These are phyloP conservation scores for Aphelenchoides besseyi DNA, from an alignment of 1,140 invertebrate genomes.

Conservation along the genomic window DNA sequence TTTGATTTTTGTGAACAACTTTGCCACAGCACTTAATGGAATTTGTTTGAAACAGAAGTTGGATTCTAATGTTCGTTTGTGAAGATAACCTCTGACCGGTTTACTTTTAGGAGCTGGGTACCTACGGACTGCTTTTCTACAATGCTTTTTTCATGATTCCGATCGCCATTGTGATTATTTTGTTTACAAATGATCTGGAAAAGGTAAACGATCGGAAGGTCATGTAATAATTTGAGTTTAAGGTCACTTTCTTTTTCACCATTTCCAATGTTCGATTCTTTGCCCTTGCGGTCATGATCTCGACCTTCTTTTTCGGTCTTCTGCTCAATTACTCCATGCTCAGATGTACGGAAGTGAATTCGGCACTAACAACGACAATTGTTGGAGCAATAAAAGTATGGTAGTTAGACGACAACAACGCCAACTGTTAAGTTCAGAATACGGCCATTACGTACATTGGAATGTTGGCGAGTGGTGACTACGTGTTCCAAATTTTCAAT, in stretches of 20 bases:
- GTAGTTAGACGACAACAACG: neutral
- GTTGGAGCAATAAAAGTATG: constrained; percentile 86
- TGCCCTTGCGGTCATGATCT: constrained; percentile 78
- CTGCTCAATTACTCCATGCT: constrained; percentile 89
- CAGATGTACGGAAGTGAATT: constrained; percentile 90
- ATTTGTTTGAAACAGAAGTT: constrained; percentile 96
- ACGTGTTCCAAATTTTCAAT: constrained; percentile 85
- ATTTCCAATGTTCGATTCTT: constrained; percentile 65
- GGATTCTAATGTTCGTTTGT: constrained; percentile 70
- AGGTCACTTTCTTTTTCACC: constrained; percentile 31
- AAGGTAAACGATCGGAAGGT: constrained; percentile 36
- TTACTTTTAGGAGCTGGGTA: constrained; percentile 75
- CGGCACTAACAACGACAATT: constrained; percentile 95
- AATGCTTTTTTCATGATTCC: constrained; percentile 91
- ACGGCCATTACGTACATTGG: constrained; percentile 70
- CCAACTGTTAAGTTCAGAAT: constrained; percentile 72
- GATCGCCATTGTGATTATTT: constrained; percentile 73
- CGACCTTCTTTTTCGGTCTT: constrained; percentile 94
- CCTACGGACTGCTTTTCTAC: constrained; percentile 93
- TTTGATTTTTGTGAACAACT: constrained; percentile 77
- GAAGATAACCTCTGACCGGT: neutral
- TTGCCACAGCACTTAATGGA: constrained; percentile 92
- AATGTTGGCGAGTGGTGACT: constrained; percentile 95
- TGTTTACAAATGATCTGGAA: constrained; percentile 74
- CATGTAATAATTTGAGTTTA: neutral